Conservation (phyloP, 2,113 vertebrate genomes). For the Phaethon lepturus region DNA sequence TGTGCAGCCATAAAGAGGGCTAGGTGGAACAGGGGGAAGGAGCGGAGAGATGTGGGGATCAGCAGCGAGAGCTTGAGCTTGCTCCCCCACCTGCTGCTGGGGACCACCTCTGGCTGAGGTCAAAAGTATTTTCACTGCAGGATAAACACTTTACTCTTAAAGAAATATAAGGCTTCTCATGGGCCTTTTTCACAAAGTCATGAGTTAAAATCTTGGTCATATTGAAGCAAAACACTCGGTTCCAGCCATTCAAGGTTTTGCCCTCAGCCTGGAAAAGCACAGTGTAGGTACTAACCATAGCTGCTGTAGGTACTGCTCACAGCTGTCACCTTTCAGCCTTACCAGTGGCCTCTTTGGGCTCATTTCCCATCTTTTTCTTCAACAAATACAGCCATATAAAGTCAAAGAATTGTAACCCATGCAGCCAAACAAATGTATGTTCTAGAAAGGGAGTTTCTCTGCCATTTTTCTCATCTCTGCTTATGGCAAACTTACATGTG, state of each 20-base stretch:
- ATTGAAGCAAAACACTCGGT: neutral
- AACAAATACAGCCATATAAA: neutral
- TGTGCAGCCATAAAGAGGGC: neutral
- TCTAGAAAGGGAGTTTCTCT: neutral
- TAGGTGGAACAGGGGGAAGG: neutral
- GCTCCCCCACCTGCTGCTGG: neutral
- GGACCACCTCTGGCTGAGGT: neutral
- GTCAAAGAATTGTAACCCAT: neutral
- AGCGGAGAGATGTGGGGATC: neutral
- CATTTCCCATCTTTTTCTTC: neutral
- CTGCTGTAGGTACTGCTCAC: neutral
- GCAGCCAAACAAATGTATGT: neutral
- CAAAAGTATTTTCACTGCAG: neutral
- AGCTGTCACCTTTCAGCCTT: neutral
- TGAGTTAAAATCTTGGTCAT: neutral
- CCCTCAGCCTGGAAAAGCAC: neutral
- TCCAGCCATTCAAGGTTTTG: neutral
- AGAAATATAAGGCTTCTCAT: neutral
- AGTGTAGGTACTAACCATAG: neutral
- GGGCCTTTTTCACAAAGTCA: neutral
- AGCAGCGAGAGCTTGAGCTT: neutral
- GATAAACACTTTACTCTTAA: neutral
- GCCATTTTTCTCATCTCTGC: neutral
- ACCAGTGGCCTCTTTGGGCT: neutral
- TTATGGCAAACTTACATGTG: neutral